Conservation (phyloP, 2,888 invertebrate genomes). For the Melieria omissa region DNA sequence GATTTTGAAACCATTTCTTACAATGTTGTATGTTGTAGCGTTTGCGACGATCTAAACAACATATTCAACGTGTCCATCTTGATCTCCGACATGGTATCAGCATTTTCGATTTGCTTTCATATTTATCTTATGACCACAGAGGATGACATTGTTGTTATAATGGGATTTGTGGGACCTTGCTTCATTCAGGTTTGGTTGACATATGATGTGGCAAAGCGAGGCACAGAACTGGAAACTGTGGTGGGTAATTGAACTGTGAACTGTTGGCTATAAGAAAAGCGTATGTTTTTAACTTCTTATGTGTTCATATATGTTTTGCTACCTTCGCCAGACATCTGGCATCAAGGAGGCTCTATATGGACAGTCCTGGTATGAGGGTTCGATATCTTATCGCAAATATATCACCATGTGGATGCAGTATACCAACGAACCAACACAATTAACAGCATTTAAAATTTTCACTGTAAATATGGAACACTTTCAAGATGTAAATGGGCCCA, state of each 20-base stretch:
- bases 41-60: slow-evolving; percentile 30
- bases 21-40: not conserved
- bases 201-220: slow-evolving; percentile 38
- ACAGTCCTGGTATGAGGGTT: slow-evolving; percentile 39
- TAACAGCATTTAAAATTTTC: slow-evolving; percentile 38
- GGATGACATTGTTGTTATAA: slow-evolving; percentile 27
- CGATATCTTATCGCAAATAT: slow-evolving; percentile 31
- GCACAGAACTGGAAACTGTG: slow-evolving; percentile 29
- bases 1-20: not conserved
- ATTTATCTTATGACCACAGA: slow-evolving; percentile 34
- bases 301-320: not conserved
- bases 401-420: slow-evolving; percentile 23
- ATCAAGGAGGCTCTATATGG: slow-evolving; percentile 24
- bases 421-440: slow-evolving; percentile 27
- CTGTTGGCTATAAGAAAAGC: not conserved
- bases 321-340: slow-evolving; percentile 20
- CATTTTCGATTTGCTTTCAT: slow-evolving; percentile 39
- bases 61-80: slow-evolving; percentile 38
- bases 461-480: slow-evolving; percentile 41
- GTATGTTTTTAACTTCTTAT: slow-evolving; percentile 1
- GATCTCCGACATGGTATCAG: slow-evolving; percentile 29
- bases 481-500: slow-evolving; percentile 25
- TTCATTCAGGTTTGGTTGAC: slow-evolving; percentile 29
- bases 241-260: slow-evolving; percentile 10
- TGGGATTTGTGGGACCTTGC: slow-evolving; percentile 23